Base-by-base conservation (phyloP, 2,113 vertebrate genomes). In the Capreolus pygargus region DNA sequence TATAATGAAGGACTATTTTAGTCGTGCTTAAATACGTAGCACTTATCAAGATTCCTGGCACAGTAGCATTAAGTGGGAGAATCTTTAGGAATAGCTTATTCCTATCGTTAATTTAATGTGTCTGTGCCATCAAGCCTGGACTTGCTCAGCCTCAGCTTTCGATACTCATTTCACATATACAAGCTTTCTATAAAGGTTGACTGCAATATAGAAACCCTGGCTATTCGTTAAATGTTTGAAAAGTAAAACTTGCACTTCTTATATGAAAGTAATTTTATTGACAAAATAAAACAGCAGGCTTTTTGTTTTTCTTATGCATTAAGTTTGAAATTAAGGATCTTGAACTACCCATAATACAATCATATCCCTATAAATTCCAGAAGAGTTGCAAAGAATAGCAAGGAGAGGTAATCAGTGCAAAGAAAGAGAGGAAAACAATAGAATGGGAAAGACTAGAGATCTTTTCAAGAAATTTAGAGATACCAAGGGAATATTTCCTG, bases 231-330 rank as follows among this genome's bases (percentile, higher is more conserved):
- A 33, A 74, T 84, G 6, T 45, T 55, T 57, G 19, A 70, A 85
- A 97, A 94, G 58, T 45, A 86, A 96, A 94, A 94, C 5, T 21
- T 84, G 39, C 13, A 79, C 19, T 47, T 83, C 91, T 81, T 25
- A 4, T 6, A 91, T 87, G 33, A 25, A 79, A 84, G 55, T 79
- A 33, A 81, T 83, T 78, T 93, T 95, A 94, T 30, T 90, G 74
- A 58, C 61, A 94, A 93, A 93, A 90, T 33, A 54, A 27, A 82
- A 70, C 5, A 6, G n/a, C 0, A n/a, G n/a, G 10, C 12, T 78
- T 87, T 43, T 67, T 21, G 2, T 36, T 95, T 90, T 33, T 91
- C 52, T 64, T 81, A 43, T 12, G 64, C 0, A 16, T 91, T 87
- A 45, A 95, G 39, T 81, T 92, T 90, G 33, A 96, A 94, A 58